Evolutionary conservation across 64 coral and sea anemone species (phyloP).

Genomic region (Montipora efflorescens): DNA sequence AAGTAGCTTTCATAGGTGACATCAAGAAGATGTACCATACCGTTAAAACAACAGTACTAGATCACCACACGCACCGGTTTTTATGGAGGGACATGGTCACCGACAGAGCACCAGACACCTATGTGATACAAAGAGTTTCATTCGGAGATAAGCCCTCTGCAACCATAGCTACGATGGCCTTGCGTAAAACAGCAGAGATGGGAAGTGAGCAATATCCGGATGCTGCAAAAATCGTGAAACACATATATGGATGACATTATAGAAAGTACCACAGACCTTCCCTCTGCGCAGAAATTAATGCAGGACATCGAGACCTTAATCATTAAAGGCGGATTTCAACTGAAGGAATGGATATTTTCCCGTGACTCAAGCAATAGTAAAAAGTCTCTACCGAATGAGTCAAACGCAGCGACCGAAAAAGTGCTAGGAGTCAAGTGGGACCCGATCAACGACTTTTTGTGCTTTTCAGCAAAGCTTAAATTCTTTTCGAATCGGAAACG

Average conservation of each 20-base stretch:
- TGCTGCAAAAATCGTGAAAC: too few relatives aligned
- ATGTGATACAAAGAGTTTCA: too few relatives aligned
- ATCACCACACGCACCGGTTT: too few relatives aligned
- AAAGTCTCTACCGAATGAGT: not conserved
- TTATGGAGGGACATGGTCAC: too few relatives aligned
- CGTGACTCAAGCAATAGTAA: slow-evolving; percentile 13
- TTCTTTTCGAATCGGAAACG: slow-evolving; percentile 1
- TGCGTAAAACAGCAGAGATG: too few relatives aligned
- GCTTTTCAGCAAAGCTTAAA: slow-evolving; percentile 16
- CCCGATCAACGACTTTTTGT: slow-evolving; percentile 29
- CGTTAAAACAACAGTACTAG: too few relatives aligned
- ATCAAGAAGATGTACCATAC: too few relatives aligned
- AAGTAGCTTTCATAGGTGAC: too few relatives aligned
- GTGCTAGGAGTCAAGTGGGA: slow-evolving; percentile 44
- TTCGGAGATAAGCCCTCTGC: too few relatives aligned
- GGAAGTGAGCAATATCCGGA: too few relatives aligned
- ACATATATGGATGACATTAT: slow-evolving; percentile 32
- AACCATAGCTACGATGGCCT: too few relatives aligned
- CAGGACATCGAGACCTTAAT: slow-evolving; percentile 54
- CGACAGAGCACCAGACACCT: too few relatives aligned
- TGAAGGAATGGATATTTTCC: slow-evolving; percentile 65
- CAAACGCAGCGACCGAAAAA: slow-evolving; percentile 13
- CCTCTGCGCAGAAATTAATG: not conserved
- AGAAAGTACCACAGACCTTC: not conserved
- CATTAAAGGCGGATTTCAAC: slow-evolving; percentile 44